Percentiles rank a stretch among this genome's conserved stretches.
Conservation (phyloP, 2,113 vertebrate genomes). For the Pristiophorus japonicus region DNA sequence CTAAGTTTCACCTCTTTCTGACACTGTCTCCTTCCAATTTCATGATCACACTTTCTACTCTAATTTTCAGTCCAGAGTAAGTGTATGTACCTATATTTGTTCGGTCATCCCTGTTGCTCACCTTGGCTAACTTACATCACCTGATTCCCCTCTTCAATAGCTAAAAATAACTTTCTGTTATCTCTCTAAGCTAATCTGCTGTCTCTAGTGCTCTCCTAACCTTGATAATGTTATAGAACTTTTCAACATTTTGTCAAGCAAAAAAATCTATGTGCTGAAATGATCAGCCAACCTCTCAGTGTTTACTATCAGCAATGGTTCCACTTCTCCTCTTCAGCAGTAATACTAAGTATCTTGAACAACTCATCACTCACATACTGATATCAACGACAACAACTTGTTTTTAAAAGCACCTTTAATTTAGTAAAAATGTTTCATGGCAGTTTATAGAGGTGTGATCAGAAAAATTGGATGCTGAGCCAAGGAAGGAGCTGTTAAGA, state of each 20-base stretch:
- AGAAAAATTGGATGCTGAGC: not conserved
- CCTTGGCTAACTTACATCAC: not conserved
- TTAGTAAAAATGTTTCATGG: not conserved
- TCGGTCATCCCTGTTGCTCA: not conserved
- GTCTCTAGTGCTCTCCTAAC: not conserved
- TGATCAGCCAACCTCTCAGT: not conserved
- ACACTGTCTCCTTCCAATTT: not conserved
- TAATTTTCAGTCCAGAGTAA: not conserved
- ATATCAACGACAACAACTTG: not conserved
- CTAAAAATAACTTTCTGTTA: slow-evolving; percentile 21
- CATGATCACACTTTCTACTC: not conserved
- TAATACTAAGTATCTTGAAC: not conserved
- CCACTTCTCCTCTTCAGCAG: not conserved
- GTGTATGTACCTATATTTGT: not conserved
- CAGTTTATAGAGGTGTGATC: not conserved
- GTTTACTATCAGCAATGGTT: not conserved
- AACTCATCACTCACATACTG: not conserved
- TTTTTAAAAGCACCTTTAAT: not conserved
- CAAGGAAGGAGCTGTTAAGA: not conserved
- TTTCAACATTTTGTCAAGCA: not conserved
- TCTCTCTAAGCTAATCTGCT: not conserved
- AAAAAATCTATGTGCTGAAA: not conserved
- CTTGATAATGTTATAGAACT: not conserved
- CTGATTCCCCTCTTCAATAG: not conserved
- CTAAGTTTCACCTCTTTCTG: not conserved